phyloP scores from a whole-genome alignment of 2,113 vertebrate genomes.

The Sylvia atricapilla region DNA sequence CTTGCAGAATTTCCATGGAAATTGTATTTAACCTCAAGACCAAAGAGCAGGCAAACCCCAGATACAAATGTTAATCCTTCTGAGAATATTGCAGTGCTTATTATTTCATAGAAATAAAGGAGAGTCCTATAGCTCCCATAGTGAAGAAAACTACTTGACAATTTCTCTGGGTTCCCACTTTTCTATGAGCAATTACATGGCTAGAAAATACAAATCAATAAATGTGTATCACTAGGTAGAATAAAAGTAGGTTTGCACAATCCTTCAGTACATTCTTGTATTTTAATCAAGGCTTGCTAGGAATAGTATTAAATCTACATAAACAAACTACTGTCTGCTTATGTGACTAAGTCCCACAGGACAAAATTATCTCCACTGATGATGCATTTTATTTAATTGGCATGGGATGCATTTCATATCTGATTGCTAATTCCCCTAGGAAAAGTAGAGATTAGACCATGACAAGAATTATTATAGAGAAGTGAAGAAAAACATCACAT shows the following conservation, averaged over 20 bases:
- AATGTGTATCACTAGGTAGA: neutral
- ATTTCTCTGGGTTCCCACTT: neutral
- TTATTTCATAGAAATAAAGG: neutral
- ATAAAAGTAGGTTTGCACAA: neutral
- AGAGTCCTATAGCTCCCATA: neutral
- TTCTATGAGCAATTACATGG: neutral
- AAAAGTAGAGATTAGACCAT: neutral
- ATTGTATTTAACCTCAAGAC: neutral
- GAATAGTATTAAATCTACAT: constrained; percentile 19
- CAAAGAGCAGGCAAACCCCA: neutral
- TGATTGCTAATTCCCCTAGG: neutral
- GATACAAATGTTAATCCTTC: neutral
- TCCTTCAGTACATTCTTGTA: neutral
- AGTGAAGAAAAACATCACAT: neutral
- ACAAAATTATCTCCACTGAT: constrained; percentile 39
- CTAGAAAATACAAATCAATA: neutral
- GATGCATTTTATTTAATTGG: constrained; percentile 21
- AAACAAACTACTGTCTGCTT: constrained; percentile 28
- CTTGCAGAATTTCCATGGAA: neutral
- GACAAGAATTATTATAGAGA: neutral
- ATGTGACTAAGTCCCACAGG: neutral
- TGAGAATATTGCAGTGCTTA: neutral
- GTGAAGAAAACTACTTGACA: neutral
- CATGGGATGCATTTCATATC: neutral
- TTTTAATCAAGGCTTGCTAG: constrained; percentile 41